Evolutionary conservation across 2,113 vertebrate genomes (phyloP).

Genomic region (Labrus mixtus): DNA sequence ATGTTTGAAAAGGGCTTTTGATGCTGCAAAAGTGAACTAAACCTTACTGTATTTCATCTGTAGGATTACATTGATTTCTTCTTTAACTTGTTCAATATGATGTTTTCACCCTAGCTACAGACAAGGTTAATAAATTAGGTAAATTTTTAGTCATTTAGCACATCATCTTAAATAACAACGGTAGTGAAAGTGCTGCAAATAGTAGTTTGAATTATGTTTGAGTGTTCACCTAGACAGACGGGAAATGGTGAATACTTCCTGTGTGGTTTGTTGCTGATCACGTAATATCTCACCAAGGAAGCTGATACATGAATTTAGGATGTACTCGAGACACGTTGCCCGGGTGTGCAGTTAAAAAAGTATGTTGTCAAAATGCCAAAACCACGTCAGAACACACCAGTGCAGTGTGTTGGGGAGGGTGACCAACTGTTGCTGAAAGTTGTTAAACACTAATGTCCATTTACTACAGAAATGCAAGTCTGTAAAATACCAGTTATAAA

Average conservation of each 20-base stretch:
- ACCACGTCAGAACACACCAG: neutral
- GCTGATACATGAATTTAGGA: neutral
- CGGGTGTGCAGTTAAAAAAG: neutral
- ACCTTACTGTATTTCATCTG: no score
- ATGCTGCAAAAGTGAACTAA: no score
- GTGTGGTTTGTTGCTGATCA: constrained; percentile 55
- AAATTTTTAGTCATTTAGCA: no score
- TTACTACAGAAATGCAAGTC: neutral
- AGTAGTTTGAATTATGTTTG: neutral
- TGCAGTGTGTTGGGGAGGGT: no score
- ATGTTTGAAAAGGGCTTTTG: no score
- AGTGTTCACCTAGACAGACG: constrained; percentile 11
- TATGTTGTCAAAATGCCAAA: neutral
- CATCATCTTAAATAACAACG: neutral
- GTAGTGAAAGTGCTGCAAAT: constrained; percentile 9
- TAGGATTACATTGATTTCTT: no score
- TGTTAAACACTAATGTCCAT: neutral
- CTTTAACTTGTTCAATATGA: no score
- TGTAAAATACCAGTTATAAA: neutral
- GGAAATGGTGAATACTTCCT: constrained; percentile 49
- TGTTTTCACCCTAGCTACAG: no score
- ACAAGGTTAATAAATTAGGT: no score
- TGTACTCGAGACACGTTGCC: neutral
- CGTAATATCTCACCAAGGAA: constrained; percentile 40
- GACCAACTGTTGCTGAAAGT: neutral